phyloP scores from a whole-genome alignment of 2,888 invertebrate species.

The Fissipunctia ypsillon region DNA sequence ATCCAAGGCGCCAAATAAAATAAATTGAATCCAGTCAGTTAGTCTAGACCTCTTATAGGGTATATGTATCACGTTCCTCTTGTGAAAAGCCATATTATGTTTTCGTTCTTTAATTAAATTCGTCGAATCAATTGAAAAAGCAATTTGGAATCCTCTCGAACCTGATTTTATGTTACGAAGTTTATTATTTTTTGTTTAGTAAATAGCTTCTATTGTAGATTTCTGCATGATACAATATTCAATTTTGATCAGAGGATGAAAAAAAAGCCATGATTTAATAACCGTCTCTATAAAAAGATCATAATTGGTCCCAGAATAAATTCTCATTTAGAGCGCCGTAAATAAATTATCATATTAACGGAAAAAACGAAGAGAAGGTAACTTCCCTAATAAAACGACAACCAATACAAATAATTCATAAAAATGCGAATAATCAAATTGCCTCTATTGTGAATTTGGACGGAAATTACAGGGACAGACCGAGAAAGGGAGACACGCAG shows the following conservation, averaged over 20 bases:
- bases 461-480: conserved; percentile 62
- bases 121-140: conserved; percentile 47
- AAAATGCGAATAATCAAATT: conserved; percentile 62
- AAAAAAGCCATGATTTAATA: conserved; percentile 10
- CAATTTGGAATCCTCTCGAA: conserved; percentile 49
- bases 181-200: conserved; percentile 37
- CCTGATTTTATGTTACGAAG: conserved; percentile 31
- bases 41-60: conserved; percentile 50
- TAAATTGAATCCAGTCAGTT: conserved; percentile 62
- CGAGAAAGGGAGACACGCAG: conserved; percentile 59
- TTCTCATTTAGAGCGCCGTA: conserved; percentile 23
- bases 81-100: conserved; percentile 47
- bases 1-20: conserved; percentile 62
- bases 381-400: conserved; percentile 30
- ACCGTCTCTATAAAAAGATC: conserved; percentile 2
- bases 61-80: conserved; percentile 56
- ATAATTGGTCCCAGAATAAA: conserved; percentile 26
- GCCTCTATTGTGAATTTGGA: conserved; percentile 64
- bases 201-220: conserved; percentile 14
- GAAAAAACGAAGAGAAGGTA: conserved; percentile 25
- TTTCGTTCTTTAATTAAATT: conserved; percentile 64
- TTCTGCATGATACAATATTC: conserved; percentile 10
- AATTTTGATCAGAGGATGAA: conserved; percentile 20
- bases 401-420: conserved; percentile 61
- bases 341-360: conserved; percentile 33